phyloP scores from a whole-genome alignment of 2,888 invertebrate species.

The Dasysyrphus albostriatus region DNA sequence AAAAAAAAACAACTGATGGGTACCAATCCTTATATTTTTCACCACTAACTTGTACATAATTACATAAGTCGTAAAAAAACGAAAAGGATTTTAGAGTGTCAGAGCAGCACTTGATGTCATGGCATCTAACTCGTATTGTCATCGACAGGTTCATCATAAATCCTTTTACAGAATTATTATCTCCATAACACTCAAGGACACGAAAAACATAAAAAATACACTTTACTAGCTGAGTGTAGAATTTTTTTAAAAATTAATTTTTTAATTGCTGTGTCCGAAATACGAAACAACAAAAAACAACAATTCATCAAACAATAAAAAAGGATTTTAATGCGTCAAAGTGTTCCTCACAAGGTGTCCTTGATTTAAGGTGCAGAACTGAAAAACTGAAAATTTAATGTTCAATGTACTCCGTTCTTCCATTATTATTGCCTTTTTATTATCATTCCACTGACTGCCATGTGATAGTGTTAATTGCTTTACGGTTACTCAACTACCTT shows the following conservation, averaged over 20 bases:
- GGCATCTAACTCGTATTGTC: slow-evolving; percentile 4
- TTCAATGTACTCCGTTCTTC: slow-evolving; percentile 24
- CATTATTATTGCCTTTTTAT: slow-evolving; percentile 47
- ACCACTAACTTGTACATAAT: neutral
- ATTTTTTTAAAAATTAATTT: slow-evolving; percentile 16
- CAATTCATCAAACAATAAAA: slow-evolving; percentile 56
- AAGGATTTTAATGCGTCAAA: slow-evolving; percentile 62
- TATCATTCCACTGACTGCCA: slow-evolving; percentile 15
- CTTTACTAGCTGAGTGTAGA: neutral
- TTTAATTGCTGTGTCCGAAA: slow-evolving; percentile 39
- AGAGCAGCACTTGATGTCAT: slow-evolving; percentile 22
- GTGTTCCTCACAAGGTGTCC: slow-evolving; percentile 54
- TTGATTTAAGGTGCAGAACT: slow-evolving; percentile 52
- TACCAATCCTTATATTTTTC: neutral
- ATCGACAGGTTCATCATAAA: slow-evolving; percentile 55
- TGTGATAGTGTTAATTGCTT: slow-evolving; percentile 69
- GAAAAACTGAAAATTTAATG: slow-evolving; percentile 11
- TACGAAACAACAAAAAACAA: slow-evolving; percentile 2
- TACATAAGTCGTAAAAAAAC: neutral
- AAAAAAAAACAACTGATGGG: neutral
- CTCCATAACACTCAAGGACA: slow-evolving; percentile 48
- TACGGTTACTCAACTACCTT: slow-evolving; percentile 56
- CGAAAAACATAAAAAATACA: slow-evolving; percentile 14
- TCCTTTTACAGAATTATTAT: slow-evolving; percentile 54
- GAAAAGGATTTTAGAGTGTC: slow-evolving; percentile 35